Evolutionary conservation across 2,888 invertebrate genomes (phyloP), one percentile per base, ranked within the genome.

Genomic region (Agrypnus murinus): DNA sequence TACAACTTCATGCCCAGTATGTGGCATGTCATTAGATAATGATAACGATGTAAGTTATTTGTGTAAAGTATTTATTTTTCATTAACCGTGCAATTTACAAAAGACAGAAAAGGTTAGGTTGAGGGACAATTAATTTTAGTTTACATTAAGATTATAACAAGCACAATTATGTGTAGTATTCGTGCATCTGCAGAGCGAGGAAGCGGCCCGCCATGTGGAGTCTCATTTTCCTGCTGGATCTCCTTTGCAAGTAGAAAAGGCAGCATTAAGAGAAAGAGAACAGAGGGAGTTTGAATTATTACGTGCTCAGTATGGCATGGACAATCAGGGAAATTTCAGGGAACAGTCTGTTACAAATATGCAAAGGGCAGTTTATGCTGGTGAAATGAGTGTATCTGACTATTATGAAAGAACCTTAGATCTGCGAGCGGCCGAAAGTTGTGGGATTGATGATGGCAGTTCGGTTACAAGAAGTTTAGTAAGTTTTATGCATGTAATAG

Each of bases 271-370:
- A 76, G 88, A 91, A 74, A 87, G 93, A 19, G 95, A 95, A 80
- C 92, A 94, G 80, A 89, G 92, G 50, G 95, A 95, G 83, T 95
- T 95, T 83, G 93, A 94, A 80, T 86, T 94, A 85, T 83, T 95
- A 38, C 86, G 92, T 81, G 95, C 94, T 1, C 94, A 95, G 82
- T 95, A 95, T 80, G 95, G 95, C 1, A 95, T 96, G 95, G 95
- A 95, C 81, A 93, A 94, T 82, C 93, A 94, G 79, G 94, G 93
- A 5, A 94, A 93, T 79, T 95, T 92, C 85, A 87, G 91, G 53
- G 92, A 93, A 79, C 92, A 95, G 72, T 93, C 93, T 17, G 91
- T 93, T 12, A 91, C 91, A 72, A 93, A 93, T 81, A 90, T 95
- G 87, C 93, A 93, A 84, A 87, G 93, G 34, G 95, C 95, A 40